Percentiles rank a stretch among this genome's conserved stretches.
Conservation (phyloP, 1,140 invertebrate species). For the Eriocheir sinensis region DNA sequence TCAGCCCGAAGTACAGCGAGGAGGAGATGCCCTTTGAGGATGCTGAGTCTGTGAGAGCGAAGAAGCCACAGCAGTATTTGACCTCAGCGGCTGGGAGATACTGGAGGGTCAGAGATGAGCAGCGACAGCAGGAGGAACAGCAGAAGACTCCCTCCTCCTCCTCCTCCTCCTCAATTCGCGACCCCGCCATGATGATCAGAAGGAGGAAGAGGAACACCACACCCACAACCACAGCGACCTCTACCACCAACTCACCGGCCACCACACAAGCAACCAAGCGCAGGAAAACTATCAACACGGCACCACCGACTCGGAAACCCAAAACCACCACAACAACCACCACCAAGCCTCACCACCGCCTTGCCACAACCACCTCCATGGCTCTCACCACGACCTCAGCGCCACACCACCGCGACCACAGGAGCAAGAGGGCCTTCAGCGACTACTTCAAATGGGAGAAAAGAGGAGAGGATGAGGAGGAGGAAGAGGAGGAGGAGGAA, state of each 20-base stretch:
- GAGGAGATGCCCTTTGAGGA: background rate
- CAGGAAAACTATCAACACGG: background rate
- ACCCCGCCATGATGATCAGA: constrained; percentile 27
- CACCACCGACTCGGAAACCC: too few species aligned
- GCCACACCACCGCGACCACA: background rate
- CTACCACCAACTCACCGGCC: background rate
- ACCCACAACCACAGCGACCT: background rate
- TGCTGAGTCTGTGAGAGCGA: background rate
- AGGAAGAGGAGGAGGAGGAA: background rate
- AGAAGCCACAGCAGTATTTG: constrained; percentile 48
- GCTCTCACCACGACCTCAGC: background rate
- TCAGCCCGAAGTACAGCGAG: background rate
- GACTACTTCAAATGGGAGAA: constrained; percentile 72
- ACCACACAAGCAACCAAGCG: background rate
- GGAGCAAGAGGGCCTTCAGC: constrained; percentile 65
- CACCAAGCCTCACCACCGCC: background rate
- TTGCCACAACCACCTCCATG: background rate
- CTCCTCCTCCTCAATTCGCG: background rate
- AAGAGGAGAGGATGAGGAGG: background rate
- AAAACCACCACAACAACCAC: constrained; percentile 30
- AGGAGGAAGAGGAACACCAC: constrained; percentile 50
- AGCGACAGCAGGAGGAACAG: background rate
- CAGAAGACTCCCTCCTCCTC: background rate
- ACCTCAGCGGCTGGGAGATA: constrained; percentile 54
- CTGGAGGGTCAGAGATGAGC: constrained; percentile 20